Base-by-base conservation (phyloP, 1,140 invertebrate species). In the Andricus grossulariae region DNA sequence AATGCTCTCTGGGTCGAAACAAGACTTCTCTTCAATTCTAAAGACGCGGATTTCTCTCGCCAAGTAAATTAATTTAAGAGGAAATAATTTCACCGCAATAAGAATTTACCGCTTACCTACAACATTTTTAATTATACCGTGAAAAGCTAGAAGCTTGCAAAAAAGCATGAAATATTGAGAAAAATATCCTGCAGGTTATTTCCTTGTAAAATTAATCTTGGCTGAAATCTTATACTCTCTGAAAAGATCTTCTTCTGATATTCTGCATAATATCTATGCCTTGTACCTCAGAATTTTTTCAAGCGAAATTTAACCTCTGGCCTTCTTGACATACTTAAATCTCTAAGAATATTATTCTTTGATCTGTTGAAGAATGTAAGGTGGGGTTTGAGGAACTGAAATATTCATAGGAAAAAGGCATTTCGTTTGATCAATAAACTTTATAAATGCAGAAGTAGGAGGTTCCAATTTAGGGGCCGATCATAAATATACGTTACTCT, bases 401-500 rank as follows among this genome's bases (percentile, higher is more conserved):
- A 66, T 66, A 66, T 66, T 66, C 60, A 39, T 16, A n/a, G 39
- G 15, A 13, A 15, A 66, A 32, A 60, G 16, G 32, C 57, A 25
- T 51, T 49, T 25, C 49, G 21, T 72, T 72, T 50, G 49, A 52
- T 51, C 71, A 49, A 50, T 66, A 66, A 66, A 66, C 60, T 25
- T 66, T 66, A 66, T 66, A 66, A 66, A 66, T 66, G 15, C 39
- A 66, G n/a, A 66, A 66, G 57, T 66, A 66, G 25, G 25, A 32
- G 21, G 57, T 66, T 66, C 32, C 57, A 25, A 39, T 66, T 32
- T 32, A 32, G 3, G 25, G 25, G 25, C 25, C 25, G 25, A 32
- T 32, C 25, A 32, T 32, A 32, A 32, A 32, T 32, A 32, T 32
- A 32, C 25, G 3, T 32, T 32, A 5, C 25, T 5, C 25, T 5